Percentiles rank a stretch among this genome's conserved stretches.
These are phyloP conservation scores for Cheilosia vulpina DNA, from an alignment of 2,888 invertebrate genomes.

Conservation along the genomic window DNA sequence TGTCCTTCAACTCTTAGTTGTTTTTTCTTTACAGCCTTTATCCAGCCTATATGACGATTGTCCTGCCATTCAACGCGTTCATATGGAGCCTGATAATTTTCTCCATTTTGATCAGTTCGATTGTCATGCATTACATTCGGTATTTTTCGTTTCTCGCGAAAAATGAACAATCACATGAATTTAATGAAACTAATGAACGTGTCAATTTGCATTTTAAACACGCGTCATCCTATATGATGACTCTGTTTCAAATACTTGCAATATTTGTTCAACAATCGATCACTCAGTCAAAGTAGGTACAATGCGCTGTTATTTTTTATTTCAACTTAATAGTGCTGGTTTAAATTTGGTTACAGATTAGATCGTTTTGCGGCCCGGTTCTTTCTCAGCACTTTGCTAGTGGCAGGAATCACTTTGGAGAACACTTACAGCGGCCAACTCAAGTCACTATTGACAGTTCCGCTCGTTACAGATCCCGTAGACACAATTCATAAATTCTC, in stretches of 20 bases:
- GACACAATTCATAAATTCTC: slow-evolving; percentile 81
- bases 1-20: neutral
- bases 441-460: slow-evolving; percentile 81
- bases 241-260: slow-evolving; percentile 79
- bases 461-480: slow-evolving; percentile 79
- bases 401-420: slow-evolving; percentile 81
- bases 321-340: too few species aligned
- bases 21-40: slow-evolving; percentile 76
- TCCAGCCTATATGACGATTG: slow-evolving; percentile 80
- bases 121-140: slow-evolving; percentile 78
- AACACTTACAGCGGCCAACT: slow-evolving; percentile 82
- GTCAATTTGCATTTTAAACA: slow-evolving; percentile 60
- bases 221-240: slow-evolving; percentile 74
- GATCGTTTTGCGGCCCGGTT: slow-evolving; percentile 59
- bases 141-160: slow-evolving; percentile 74
- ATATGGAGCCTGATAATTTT: slow-evolving; percentile 79
- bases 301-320: too few species aligned
- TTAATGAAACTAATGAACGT: too few species aligned
- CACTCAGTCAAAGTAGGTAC: slow-evolving; percentile 77
- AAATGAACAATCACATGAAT: neutral
- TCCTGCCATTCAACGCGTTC: slow-evolving; percentile 78
- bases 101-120: slow-evolving; percentile 78
- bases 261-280: slow-evolving; percentile 82
- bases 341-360: slow-evolving; percentile 75
- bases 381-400: slow-evolving; percentile 78